Evolutionary conservation across 2,888 invertebrate species (phyloP).

Genomic region (Tinea pellionella): DNA sequence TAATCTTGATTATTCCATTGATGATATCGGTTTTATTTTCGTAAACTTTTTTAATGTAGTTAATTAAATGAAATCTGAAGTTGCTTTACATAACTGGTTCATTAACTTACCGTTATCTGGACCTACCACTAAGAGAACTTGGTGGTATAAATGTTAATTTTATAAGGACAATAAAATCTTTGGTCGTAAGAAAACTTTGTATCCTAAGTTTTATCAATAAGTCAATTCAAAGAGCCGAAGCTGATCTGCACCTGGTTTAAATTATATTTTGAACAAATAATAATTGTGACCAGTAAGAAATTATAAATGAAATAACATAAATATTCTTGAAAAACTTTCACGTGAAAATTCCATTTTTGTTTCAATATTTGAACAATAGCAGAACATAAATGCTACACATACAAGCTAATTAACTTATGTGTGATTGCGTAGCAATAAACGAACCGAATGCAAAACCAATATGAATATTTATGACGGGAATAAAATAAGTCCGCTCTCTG

Average conservation of each 20-base stretch:
- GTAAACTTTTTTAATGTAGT: neutral
- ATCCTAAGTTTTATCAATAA: no score
- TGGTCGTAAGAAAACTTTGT: neutral
- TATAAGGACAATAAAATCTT: neutral
- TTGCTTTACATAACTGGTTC: conserved; percentile 2
- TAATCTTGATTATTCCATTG: neutral
- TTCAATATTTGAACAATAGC: neutral
- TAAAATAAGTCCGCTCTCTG: neutral
- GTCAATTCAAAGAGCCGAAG: no score
- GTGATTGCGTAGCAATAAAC: conserved; percentile 8
- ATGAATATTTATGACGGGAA: neutral
- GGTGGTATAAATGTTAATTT: neutral
- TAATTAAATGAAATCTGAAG: neutral
- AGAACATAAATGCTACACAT: neutral
- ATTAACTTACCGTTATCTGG: neutral
- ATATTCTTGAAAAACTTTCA: no score
- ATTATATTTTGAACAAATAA: no score
- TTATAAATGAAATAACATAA: no score
- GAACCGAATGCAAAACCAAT: conserved; percentile 3
- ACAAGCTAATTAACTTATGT: conserved; percentile 1
- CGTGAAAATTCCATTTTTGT: neutral
- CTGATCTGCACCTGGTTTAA: no score
- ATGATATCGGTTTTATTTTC: neutral
- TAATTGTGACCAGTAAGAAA: no score
- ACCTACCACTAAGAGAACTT: neutral